Conservation (phyloP, 2,797 vertebrate species). For the Myoxocephalus aenaeus region DNA sequence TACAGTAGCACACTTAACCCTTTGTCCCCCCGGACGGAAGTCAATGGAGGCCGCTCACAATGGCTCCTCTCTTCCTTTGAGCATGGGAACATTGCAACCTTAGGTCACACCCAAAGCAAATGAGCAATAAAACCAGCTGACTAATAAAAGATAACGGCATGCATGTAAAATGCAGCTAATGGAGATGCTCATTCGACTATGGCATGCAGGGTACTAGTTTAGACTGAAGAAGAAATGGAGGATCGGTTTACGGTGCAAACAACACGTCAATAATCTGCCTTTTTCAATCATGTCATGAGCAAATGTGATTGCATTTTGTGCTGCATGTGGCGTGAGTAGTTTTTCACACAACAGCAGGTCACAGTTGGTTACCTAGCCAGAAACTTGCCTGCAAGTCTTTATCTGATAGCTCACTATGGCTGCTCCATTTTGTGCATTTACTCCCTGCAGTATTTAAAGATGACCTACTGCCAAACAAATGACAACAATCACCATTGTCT, state of each 20-base stretch:
- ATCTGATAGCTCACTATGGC: background rate
- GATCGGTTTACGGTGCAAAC: background rate
- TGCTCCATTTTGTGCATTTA: background rate
- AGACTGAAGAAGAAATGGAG: background rate
- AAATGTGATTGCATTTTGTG: background rate
- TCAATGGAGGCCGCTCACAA: background rate
- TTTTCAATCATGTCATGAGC: background rate
- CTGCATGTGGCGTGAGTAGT: background rate
- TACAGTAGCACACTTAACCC: constrained; percentile 44
- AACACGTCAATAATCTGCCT: background rate
- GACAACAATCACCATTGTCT: background rate
- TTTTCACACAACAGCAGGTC: background rate
- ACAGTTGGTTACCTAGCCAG: background rate
- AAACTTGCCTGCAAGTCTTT: background rate
- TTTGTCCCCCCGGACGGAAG: constrained; percentile 28
- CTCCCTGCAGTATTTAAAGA: background rate
- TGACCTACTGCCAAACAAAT: background rate
- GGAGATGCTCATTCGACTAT: background rate
- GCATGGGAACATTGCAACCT: background rate
- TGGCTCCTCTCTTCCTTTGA: background rate
- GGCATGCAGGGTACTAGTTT: background rate
- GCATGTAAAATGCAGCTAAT: background rate
- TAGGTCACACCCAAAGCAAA: background rate
- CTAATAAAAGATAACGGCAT: background rate
- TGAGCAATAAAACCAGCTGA: fast-evolving